Base-by-base conservation (phyloP, 2,113 vertebrate species). In the Pitta sordida region DNA sequence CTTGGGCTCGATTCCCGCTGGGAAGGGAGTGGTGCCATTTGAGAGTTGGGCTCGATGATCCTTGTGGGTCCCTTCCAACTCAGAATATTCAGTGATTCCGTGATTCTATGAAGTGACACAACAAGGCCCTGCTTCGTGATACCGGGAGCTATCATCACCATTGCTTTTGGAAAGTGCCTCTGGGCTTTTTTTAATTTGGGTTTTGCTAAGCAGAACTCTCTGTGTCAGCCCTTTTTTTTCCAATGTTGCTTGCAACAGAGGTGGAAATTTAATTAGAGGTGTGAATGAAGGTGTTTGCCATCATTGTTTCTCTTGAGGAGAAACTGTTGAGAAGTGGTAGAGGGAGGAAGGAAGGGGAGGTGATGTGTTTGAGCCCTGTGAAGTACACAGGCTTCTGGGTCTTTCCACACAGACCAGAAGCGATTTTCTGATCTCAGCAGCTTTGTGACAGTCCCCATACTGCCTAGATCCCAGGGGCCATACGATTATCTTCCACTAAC, bases 201-300 rank as follows among this genome's bases (percentile, higher is more conserved):
- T 86, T 18, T 49, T 88, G n/a, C 41, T 4, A 5, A 20, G 17
- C 51, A 56, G 52, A 58, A 87, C 83, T 21, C 26, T 85, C 58
- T 5, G 2, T 0, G 1, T 56, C 37, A 24, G 10, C 18, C 24
- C n/a, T n/a, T 64, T 81, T 79, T 69, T 27, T 82, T 92, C 56
- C 26, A 22, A 43, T 0, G 0, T 59, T n/a, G 24, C 34, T 63
- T 55, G 62, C 10, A 36, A 53, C 37, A 51, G 63, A 62, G 74
- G 22, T 30, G 60, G 53, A 29, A 78, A 20, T 88, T 86, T 68
- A 88, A 83, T 86, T 79, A 91, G 71, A 84, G 30, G 65, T 75
- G 86, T 68, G 83, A 76, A 65, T 77, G 87, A 53, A 79, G 63
- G 81, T 91, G 80, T 77, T 92, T 77, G 52, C 29, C 20, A 11